These are phyloP conservation scores for Toxotes jaculatrix DNA, from an alignment of 2,113 vertebrate genomes.

Conservation along the genomic window DNA sequence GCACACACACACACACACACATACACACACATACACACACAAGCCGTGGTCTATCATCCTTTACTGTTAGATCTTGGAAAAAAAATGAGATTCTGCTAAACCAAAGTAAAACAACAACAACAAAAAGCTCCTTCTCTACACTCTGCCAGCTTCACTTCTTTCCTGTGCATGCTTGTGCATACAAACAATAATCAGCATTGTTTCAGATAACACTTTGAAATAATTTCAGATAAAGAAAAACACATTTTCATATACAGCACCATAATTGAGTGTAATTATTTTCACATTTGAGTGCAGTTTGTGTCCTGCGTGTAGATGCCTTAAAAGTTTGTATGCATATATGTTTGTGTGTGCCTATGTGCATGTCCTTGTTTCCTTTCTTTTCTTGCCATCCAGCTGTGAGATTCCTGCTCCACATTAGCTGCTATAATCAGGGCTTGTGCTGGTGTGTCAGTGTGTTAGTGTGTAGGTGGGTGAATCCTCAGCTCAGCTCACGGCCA, in stretches of 20 bases:
- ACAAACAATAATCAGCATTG: neutral
- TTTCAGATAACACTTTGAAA: constrained; percentile 25
- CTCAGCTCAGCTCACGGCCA: constrained; percentile 31
- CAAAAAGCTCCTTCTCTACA: neutral
- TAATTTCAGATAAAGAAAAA: neutral
- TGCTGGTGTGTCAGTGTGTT: constrained; percentile 57
- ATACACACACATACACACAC: neutral
- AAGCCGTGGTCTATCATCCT: neutral
- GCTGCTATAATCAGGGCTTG: constrained; percentile 29
- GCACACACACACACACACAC: no score
- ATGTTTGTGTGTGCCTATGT: neutral
- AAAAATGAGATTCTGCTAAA: constrained; percentile 1
- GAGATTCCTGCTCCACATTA: constrained; percentile 63
- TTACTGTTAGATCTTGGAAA: neutral
- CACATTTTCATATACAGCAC: neutral
- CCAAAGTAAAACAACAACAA: constrained; percentile 13
- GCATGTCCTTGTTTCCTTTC: constrained; percentile 40
- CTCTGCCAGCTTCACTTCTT: neutral
- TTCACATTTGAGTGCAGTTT: neutral
- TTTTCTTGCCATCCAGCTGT: constrained; percentile 50
- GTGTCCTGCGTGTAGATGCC: neutral
- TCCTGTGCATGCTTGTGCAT: neutral
- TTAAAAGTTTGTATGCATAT: neutral
- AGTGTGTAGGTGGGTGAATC: constrained; percentile 51
- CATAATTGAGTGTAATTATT: neutral